Conservation (phyloP, 1,140 invertebrate species). For the Ostrea edulis region DNA sequence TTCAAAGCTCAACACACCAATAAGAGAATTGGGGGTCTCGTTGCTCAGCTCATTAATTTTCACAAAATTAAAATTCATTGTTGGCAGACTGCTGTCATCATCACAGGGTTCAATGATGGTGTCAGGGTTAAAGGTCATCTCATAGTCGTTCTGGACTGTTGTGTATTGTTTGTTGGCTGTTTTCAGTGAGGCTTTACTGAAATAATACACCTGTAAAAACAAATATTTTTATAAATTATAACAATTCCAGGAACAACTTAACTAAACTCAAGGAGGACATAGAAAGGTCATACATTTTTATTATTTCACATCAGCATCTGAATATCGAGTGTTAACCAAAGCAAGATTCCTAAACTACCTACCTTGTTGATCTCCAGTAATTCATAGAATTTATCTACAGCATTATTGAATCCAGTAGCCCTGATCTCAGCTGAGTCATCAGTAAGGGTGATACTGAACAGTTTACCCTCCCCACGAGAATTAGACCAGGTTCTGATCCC, state of each 20-base stretch:
- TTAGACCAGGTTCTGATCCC: slow-evolving; percentile 93
- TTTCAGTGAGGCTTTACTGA: slow-evolving; percentile 90
- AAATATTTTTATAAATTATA: not conserved
- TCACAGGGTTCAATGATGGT: slow-evolving; percentile 81
- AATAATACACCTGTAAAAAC: slow-evolving; percentile 88
- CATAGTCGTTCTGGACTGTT: slow-evolving; percentile 95
- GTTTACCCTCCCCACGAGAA: slow-evolving; percentile 93
- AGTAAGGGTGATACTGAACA: slow-evolving; percentile 95
- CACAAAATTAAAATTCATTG: slow-evolving; percentile 90
- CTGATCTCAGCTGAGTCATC: slow-evolving; percentile 97
- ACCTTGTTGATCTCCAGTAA: slow-evolving; percentile 89
- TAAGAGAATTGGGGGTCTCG: slow-evolving; percentile 84
- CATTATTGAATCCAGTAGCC: slow-evolving; percentile 95
- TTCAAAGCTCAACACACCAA: slow-evolving; percentile 83
- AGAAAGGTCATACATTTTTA: not conserved
- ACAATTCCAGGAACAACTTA: not conserved
- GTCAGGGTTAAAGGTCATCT: slow-evolving; percentile 93
- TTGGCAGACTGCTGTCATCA: slow-evolving; percentile 86
- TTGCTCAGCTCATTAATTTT: slow-evolving; percentile 88
- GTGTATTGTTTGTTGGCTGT: slow-evolving; percentile 95
- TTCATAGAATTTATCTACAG: slow-evolving; percentile 94
- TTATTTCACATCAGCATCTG: not conserved
- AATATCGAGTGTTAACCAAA: no score
- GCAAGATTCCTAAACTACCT: not conserved
- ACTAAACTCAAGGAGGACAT: not conserved